Evolutionary conservation across 2,888 invertebrate species (phyloP), one percentile per base, ranked within the genome.

Genomic region (Erynnis tages): DNA sequence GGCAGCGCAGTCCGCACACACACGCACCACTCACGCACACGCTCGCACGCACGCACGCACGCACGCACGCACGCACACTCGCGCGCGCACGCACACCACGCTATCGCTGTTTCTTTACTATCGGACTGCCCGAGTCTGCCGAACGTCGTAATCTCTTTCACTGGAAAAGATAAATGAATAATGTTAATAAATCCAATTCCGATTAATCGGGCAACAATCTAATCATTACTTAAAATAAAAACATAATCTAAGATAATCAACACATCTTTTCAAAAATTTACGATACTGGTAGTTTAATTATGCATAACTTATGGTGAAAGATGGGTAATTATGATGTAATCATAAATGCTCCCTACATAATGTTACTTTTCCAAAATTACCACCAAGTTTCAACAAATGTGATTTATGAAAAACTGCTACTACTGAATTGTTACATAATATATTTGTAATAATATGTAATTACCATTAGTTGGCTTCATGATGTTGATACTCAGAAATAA

Each of bases 141-240:
- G 85, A 79, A 78, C 85, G 82, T 69, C 79, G 78, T 70, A 75
- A 73, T 81, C 80, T 79, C 78, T 86, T 86, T 87, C 87, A 87
- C 87, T 87, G 86, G 1, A 67, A 71, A 63, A 59, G 59, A 32
- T 66, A 65, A 17, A 23, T 21, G 21, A 21, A 21, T 4, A 45
- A 44, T 5, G 13, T n/a, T n/a, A n/a, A n/a, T n/a, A 14, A 21
- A 17, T 17, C 10, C 7, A 6, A 34, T 43, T 30, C 29, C 13
- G 29, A 7, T 34, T n/a, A 21, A 21, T 21, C 21, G 5, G 4
- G 21, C 21, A 4, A 21, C 5, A 4, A 21, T 21, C 4, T 21
- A 21, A 21, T n/a, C n/a, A n/a, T n/a, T n/a, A n/a, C n/a, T n/a
- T n/a, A n/a, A n/a, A n/a, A n/a, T n/a, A n/a, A n/a, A n/a, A n/a